phyloP scores from a whole-genome alignment of 1,140 invertebrate genomes.

The Meloidogyne floridensis region DNA sequence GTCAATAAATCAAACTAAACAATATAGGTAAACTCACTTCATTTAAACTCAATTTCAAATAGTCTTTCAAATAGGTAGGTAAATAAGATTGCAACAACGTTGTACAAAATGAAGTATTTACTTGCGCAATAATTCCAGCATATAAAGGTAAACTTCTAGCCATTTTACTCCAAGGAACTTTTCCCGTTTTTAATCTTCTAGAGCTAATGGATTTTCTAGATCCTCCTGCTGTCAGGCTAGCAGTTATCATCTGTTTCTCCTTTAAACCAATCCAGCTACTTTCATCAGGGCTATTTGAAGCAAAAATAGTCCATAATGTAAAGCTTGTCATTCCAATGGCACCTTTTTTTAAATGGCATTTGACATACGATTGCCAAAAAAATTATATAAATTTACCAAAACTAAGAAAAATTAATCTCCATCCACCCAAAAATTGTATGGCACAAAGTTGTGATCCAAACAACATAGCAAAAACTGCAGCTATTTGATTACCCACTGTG shows the following conservation, averaged over 20 bases:
- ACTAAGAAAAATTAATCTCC: slow-evolving; percentile 48
- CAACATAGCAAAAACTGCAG: slow-evolving; percentile 36
- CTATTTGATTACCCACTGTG: slow-evolving; percentile 47
- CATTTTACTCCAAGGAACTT: slow-evolving; percentile 36
- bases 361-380: background rate
- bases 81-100: slow-evolving; percentile 33
- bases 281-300: slow-evolving; percentile 38
- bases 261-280: slow-evolving; percentile 35
- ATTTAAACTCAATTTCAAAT: slow-evolving; percentile 36
- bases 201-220: background rate
- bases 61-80: slow-evolving; percentile 47
- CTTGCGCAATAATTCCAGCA: slow-evolving; percentile 25
- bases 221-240: background rate
- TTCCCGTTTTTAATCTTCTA: background rate
- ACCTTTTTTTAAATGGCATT: slow-evolving; percentile 3
- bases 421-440: slow-evolving; percentile 44
- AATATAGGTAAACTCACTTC: background rate
- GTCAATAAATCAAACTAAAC: too few species aligned
- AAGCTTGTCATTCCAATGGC: slow-evolving; percentile 29
- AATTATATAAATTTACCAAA: slow-evolving; percentile 32
- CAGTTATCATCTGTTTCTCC: slow-evolving; percentile 18
- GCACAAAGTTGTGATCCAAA: slow-evolving; percentile 39
- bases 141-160: background rate
- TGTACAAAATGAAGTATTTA: slow-evolving; percentile 19
- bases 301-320: slow-evolving; percentile 35